Evolutionary conservation across 1,140 invertebrate species (phyloP), one percentile per base, ranked within the genome.

Genomic region (Thaumetopoea pityocampa): DNA sequence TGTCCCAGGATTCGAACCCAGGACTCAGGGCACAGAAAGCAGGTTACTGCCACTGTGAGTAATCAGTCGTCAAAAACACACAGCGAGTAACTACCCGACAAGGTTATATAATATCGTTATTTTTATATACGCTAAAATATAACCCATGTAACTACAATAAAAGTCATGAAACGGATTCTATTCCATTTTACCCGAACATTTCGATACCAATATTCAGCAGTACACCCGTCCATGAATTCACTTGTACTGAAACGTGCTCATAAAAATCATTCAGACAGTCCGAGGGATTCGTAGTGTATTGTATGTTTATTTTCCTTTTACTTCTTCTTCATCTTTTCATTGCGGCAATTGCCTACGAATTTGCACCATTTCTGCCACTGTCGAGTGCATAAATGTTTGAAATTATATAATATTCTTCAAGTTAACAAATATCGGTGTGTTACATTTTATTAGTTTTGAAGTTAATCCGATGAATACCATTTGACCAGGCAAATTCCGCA

Each of bases 231-330:
- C 47, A 53, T 56, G 58, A 69, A 62, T 73, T 63, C 61, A 27
- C 30, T 60, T 73, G 64, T 67, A 73, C 69, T 67, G 64, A 61
- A 66, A 62, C 53, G 32, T 57, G 23, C 50, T 61, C 66, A 59
- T 73, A 67, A 67, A 73, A 73, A 58, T 46, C 49, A 54, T 58
- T 47, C 67, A 51, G 60, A 69, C 67, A 62, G 66, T 34, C 48
- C 49, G 51, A 51, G 58, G 62, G 58, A 61, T 61, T 33, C 51
- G 38, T 47, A 54, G 32, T 52, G 49, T 51, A 24, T 50, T 26
- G 34, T n/a, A 19, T 38, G 14, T 42, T 56, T 24, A 51, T 56
- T 60, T 59, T 59, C 34, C 26, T 27, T 44, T 43, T 23, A 11
- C 15, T 22, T 15, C 18, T 22, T 11, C 22, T 34, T 30, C 23